Percentiles rank a stretch among this genome's conserved stretches.
Evolutionary conservation across 2,113 vertebrate species (phyloP).

Genomic region (Brachyistius frenatus): DNA sequence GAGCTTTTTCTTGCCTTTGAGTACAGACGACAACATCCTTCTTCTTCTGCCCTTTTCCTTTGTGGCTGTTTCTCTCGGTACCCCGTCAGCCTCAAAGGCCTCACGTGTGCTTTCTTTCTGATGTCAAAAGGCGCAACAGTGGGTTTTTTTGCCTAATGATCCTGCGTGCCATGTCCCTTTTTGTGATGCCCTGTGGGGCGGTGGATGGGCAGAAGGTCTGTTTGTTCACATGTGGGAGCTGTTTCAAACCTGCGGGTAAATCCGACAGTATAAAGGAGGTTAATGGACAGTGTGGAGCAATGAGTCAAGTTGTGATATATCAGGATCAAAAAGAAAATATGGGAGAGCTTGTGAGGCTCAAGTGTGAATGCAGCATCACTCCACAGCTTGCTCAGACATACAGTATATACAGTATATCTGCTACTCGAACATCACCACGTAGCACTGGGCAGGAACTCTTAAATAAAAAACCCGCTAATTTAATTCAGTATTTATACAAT

Average conservation of each 20-base stretch:
- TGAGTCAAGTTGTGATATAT: slow-evolving; percentile 11
- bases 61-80: slow-evolving; percentile 5
- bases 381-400: not conserved
- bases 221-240: slow-evolving; percentile 22
- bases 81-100: slow-evolving; percentile 40
- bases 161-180: slow-evolving; percentile 26
- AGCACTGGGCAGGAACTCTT: no score
- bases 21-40: not conserved
- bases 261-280: slow-evolving; percentile 11
- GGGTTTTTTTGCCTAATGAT: slow-evolving; percentile 45
- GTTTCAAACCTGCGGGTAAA: slow-evolving; percentile 34
- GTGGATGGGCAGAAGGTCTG: slow-evolving; percentile 20
- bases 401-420: not conserved
- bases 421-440: no score
- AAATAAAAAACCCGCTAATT: no score
- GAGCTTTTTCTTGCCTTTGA: not conserved
- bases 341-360: not conserved
- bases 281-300: slow-evolving; percentile 13
- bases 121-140: slow-evolving; percentile 26
- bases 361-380: not conserved
- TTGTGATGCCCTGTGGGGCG: slow-evolving; percentile 33
- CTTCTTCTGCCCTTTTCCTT: not conserved
- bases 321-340: not conserved
- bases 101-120: slow-evolving; percentile 28
- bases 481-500: no score